Evolutionary conservation across 1,140 invertebrate genomes (phyloP).

Genomic region (Bombus haemorrhoidalis): DNA sequence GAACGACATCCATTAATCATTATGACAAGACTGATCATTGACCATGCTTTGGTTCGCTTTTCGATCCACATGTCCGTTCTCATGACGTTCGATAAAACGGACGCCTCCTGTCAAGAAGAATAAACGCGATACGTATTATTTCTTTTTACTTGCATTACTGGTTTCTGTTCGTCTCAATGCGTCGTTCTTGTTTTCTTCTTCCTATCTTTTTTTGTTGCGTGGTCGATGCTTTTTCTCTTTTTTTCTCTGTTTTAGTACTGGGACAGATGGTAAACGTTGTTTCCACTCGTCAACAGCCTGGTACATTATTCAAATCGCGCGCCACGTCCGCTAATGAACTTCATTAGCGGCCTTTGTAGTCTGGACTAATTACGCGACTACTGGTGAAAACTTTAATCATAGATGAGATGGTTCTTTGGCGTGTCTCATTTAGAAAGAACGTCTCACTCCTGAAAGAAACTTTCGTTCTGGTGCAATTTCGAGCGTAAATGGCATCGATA

Average conservation of each 20-base stretch:
- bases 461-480: neutral
- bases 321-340: slow-evolving; percentile 48
- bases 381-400: neutral
- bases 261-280: neutral
- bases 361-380: slow-evolving; percentile 41
- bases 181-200: neutral
- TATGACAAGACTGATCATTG: neutral
- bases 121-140: neutral
- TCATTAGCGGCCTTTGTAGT: slow-evolving; percentile 52
- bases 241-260: neutral
- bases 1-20: slow-evolving; percentile 24
- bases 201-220: neutral
- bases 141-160: neutral
- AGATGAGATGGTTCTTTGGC: neutral
- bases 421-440: neutral
- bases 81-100: neutral
- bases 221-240: too few relatives aligned
- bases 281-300: neutral
- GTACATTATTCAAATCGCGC: slow-evolving; percentile 22
- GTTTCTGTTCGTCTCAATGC: neutral
- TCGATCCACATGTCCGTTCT: neutral
- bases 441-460: neutral
- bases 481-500: neutral
- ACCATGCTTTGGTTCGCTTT: neutral
- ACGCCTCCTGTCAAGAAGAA: neutral